phyloP scores from a whole-genome alignment of 2,888 invertebrate genomes.

The Calameuta filiformis region DNA sequence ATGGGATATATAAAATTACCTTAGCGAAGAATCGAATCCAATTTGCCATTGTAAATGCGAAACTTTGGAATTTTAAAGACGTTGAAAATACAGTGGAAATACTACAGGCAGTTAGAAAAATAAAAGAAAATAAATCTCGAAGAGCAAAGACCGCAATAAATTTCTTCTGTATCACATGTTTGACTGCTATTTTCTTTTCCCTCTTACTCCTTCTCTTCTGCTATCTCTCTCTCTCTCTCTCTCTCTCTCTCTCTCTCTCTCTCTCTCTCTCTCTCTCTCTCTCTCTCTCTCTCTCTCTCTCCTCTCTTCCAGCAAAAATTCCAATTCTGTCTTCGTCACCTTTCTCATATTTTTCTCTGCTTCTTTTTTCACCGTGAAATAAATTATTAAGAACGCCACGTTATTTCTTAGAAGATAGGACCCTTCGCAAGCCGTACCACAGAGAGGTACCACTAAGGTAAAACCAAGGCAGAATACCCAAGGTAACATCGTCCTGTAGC shows the following conservation, averaged over 20 bases:
- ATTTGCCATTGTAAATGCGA: not conserved
- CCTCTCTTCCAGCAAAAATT: not conserved
- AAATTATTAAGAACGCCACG: conserved; percentile 30
- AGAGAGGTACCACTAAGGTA: not conserved
- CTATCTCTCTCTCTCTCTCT: too few relatives aligned
- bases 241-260: not conserved
- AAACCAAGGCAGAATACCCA: not conserved
- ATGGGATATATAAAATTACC: not conserved
- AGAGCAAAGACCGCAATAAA: not conserved
- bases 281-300: not conserved
- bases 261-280: not conserved
- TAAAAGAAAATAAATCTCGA: not conserved
- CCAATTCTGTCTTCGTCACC: not conserved
- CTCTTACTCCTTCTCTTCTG: not conserved
- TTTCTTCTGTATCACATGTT: not conserved
- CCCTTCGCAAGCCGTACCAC: not conserved
- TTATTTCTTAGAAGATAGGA: conserved; percentile 26
- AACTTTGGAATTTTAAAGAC: not conserved
- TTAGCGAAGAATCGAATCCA: not conserved
- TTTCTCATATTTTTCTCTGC: not conserved
- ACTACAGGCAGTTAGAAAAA: not conserved
- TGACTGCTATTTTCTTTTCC: too few relatives aligned
- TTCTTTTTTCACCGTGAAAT: conserved; percentile 18
- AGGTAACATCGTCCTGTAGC: not conserved
- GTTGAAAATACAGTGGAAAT: not conserved